Evolutionary conservation across 1,140 invertebrate genomes (phyloP), one percentile per base, ranked within the genome.

Genomic region (Euwallacea similis): DNA sequence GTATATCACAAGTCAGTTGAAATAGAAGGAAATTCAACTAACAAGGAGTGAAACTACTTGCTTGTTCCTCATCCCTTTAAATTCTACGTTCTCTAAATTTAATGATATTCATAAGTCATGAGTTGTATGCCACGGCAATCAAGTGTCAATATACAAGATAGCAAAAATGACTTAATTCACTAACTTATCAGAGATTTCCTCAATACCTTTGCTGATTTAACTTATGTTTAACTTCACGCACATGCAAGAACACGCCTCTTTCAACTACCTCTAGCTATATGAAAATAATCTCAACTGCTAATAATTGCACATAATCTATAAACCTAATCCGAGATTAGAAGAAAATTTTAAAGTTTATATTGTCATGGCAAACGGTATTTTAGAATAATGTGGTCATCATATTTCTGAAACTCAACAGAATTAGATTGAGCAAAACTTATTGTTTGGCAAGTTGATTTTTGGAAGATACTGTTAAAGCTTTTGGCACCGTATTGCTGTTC

Each of bases 301-400:
- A 50, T 58, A 16, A 33, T 58, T 33, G 16, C 8, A 10, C 21
- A 58, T 58, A 33, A 13, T 58, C 16, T 58, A 58, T 33, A 58
- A 58, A 58, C 16, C 46, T 33, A 4, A 50, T 50, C 46, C 13
- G 46, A 50, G 13, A 33, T 33, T 33, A 33, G 21, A 33, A 4
- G 21, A 50, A 50, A 50, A 13, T 50, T 50, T 50, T 50, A 3
- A 50, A 10, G 13, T 50, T 50, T 13, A 16, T 63, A 63, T 63
- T 63, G 61, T 63, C 61, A 63, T 50, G 46, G 44, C 21, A 63
- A 63, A 16, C 15, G 47, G 42, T 63, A 63, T 63, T 63, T 63
- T 63, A 63, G 44, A 63, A 63, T 61, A 42, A 13, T 8, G 10
- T 50, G 46, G 46, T 50, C 13, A 11, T 50, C 13, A 33, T 33